Evolutionary conservation across 2,888 invertebrate species (phyloP).

Genomic region (Rhagonycha lutea): DNA sequence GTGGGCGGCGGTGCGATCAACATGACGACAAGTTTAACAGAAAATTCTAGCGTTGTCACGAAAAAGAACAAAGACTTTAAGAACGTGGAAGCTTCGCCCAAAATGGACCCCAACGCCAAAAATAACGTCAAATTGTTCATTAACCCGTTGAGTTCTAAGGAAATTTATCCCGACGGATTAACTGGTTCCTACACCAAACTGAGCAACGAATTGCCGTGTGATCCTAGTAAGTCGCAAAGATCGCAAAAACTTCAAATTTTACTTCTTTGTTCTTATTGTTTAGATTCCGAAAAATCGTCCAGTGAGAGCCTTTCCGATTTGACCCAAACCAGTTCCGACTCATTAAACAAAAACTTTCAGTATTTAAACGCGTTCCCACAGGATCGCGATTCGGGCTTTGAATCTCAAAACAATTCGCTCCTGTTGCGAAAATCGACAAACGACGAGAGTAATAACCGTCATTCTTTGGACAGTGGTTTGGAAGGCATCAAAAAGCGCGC

Average conservation of each 20-base stretch:
- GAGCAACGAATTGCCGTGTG: constrained; percentile 34
- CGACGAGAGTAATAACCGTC: constrained; percentile 4
- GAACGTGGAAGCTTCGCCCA: constrained; percentile 37
- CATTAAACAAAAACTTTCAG: constrained; percentile 33
- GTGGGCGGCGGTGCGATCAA: constrained; percentile 45
- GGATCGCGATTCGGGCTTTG: constrained; percentile 48
- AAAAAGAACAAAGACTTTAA: constrained; percentile 54
- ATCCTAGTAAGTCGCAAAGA: background rate
- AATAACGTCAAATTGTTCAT: constrained; percentile 53
- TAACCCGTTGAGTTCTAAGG: constrained; percentile 53
- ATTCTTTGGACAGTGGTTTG: constrained; percentile 1
- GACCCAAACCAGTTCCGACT: constrained; percentile 44
- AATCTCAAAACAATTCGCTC: constrained; percentile 38
- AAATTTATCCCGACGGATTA: constrained; percentile 52
- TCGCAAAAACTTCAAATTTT: background rate
- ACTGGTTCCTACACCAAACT: constrained; percentile 52
- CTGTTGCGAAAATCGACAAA: constrained; percentile 28
- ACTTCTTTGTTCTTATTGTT: background rate
- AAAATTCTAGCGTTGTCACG: constrained; percentile 50
- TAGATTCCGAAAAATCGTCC: constrained; percentile 44
- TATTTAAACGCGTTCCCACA: constrained; percentile 28
- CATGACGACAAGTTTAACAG: constrained; percentile 52
- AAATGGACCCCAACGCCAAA: constrained; percentile 37
- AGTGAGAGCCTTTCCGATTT: constrained; percentile 49
- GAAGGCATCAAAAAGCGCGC: constrained; percentile 20